A percentile compares a stretch with the other conserved stretches of the same genome.
phyloP scores from a whole-genome alignment of 2,797 vertebrate genomes.

The Aselliscus stoliczkanus region DNA sequence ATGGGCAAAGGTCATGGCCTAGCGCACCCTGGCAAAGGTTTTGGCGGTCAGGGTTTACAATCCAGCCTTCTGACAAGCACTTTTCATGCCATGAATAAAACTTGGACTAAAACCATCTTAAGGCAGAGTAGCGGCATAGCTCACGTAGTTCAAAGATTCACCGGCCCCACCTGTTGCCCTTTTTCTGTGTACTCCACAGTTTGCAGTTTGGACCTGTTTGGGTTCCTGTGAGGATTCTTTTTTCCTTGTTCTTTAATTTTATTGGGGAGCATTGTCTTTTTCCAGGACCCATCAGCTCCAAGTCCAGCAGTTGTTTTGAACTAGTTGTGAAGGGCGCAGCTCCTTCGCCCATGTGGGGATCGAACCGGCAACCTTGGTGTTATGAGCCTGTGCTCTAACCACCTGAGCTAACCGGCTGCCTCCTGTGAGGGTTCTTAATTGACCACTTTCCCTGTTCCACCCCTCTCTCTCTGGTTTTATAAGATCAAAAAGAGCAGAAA shows the following conservation, averaged over 20 bases:
- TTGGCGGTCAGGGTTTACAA: not conserved
- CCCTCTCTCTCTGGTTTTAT: not conserved
- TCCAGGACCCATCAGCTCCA: too few relatives aligned
- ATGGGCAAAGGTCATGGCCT: not conserved
- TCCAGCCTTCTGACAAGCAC: not conserved
- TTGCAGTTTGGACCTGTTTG: not conserved
- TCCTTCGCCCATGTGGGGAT: too few relatives aligned
- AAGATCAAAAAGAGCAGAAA: not conserved
- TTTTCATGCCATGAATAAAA: not conserved
- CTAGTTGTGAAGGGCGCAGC: too few relatives aligned
- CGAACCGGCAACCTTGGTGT: too few relatives aligned
- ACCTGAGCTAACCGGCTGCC: too few relatives aligned
- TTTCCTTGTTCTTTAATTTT: too few relatives aligned
- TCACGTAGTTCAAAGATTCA: not conserved
- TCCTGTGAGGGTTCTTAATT: not conserved
- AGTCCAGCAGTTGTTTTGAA: too few relatives aligned
- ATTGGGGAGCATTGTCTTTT: too few relatives aligned
- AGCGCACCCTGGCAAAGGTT: not conserved
- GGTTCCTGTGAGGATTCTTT: fast-evolving
- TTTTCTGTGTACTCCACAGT: not conserved
- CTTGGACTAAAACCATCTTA: not conserved
- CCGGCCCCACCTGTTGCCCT: not conserved
- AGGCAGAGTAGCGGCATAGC: not conserved
- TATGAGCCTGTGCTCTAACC: too few relatives aligned
- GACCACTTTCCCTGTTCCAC: not conserved